phyloP scores from a whole-genome alignment of 2,888 invertebrate species.

The Caradrina kadenii region DNA sequence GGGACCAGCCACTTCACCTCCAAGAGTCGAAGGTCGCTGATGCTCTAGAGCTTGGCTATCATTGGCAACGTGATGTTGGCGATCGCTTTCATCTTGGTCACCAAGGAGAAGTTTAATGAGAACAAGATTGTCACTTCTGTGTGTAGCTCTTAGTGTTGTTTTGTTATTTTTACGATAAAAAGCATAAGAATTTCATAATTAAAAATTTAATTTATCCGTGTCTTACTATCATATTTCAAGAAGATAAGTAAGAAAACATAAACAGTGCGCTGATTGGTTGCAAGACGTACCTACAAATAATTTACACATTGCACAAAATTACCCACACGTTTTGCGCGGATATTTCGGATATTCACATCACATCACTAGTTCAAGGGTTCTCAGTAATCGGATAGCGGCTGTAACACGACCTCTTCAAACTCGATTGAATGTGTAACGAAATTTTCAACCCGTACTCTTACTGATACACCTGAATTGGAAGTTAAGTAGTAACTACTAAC shows the following conservation, averaged over 20 bases:
- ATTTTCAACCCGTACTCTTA: constrained; percentile 22
- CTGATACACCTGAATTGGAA: constrained; percentile 6
- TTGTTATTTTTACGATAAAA: no score
- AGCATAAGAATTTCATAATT: no score
- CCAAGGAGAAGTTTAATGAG: constrained; percentile 76
- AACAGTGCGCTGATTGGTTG: no score
- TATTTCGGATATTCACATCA: constrained; percentile 21
- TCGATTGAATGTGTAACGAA: constrained; percentile 52
- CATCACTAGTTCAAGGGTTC: constrained; percentile 41
- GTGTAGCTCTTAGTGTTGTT: constrained; percentile 10
- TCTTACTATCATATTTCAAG: no score
- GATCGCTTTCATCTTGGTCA: constrained; percentile 72
- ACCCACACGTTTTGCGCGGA: not conserved
- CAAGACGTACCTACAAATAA: no score
- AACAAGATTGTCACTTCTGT: constrained; percentile 82
- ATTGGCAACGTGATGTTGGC: constrained; percentile 69
- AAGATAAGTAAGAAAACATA: no score
- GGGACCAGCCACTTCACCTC: constrained; percentile 72
- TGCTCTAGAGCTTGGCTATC: constrained; percentile 72
- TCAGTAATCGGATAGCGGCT: constrained; percentile 52
- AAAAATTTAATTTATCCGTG: no score
- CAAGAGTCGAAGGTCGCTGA: constrained; percentile 61
- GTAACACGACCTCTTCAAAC: constrained; percentile 49
- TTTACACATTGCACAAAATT: not conserved
- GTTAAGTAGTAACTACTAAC: not conserved